These are phyloP conservation scores for Triplophysa siluroides DNA, from an alignment of 2,113 vertebrate genomes.

Conservation along the genomic window DNA sequence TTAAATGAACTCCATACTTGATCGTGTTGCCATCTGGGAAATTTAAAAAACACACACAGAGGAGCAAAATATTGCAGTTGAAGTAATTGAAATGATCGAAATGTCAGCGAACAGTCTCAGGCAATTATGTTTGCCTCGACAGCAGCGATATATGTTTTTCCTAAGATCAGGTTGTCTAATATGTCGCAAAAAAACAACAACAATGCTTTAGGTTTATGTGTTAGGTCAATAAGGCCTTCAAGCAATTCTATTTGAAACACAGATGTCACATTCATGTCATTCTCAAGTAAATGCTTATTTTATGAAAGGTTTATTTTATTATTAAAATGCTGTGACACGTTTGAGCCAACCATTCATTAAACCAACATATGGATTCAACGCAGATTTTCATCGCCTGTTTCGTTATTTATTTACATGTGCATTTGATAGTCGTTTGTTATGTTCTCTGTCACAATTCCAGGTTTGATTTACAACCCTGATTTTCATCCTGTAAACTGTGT, in stretches of 20 bases:
- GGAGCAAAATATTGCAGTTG: not conserved
- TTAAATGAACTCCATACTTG: not conserved
- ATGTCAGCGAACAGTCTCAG: not conserved
- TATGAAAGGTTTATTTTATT: not conserved
- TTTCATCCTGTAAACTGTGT: constrained; percentile 16
- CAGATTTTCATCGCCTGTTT: not conserved
- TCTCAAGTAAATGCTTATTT: not conserved
- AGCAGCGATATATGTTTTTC: not conserved
- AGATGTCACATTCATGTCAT: not conserved
- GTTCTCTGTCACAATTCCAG: constrained; percentile 1
- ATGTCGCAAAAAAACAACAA: not conserved
- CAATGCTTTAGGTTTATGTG: no score
- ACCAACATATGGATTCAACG: not conserved
- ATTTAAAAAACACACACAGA: not conserved
- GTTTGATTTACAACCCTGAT: constrained; percentile 27
- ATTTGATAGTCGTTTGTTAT: not conserved
- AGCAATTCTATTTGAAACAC: not conserved
- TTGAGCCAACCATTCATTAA: not conserved
- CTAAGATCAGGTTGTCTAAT: not conserved
- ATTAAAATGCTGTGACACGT: not conserved
- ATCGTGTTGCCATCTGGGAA: not conserved
- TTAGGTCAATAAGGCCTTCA: not conserved
- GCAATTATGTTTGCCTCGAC: not conserved
- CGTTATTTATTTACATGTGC: not conserved
- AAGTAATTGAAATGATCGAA: not conserved